Evolutionary conservation across 2,888 invertebrate species (phyloP).

Genomic region (Acanthosoma haemorrhoidale): DNA sequence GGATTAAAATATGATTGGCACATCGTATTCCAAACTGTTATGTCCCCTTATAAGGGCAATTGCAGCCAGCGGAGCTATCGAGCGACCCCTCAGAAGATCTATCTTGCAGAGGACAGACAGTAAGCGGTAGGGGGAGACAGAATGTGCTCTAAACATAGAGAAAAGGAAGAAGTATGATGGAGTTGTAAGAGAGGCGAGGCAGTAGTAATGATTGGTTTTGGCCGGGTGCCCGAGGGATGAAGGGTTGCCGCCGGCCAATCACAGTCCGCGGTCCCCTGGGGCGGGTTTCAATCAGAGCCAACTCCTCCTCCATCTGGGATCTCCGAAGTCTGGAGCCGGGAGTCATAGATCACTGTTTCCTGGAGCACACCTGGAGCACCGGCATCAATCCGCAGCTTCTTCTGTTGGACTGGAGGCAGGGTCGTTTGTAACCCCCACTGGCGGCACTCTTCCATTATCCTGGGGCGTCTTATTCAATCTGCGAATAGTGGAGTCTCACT

Average conservation of each 20-base stretch:
- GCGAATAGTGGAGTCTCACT: too few relatives aligned
- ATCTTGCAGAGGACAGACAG: not conserved
- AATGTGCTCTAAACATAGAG: too few relatives aligned
- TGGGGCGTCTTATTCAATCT: too few relatives aligned
- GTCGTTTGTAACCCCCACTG: not conserved
- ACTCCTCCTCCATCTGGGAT: not conserved
- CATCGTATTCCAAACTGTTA: too few relatives aligned
- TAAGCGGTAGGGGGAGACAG: slow-evolving; percentile 8
- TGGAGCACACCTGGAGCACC: not conserved
- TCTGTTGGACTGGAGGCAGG: not conserved
- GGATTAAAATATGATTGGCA: too few relatives aligned
- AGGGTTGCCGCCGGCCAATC: not conserved
- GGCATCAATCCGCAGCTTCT: not conserved
- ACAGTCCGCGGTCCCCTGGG: not conserved
- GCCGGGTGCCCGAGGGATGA: not conserved
- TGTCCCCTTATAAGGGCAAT: too few relatives aligned
- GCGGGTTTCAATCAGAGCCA: not conserved
- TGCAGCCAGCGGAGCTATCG: too few relatives aligned
- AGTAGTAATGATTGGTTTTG: not conserved
- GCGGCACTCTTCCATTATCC: too few relatives aligned
- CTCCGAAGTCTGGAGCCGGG: too few relatives aligned
- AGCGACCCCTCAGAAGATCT: not conserved
- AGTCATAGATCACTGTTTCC: not conserved
- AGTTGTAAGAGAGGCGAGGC: too few relatives aligned
- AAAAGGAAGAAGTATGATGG: too few relatives aligned